Evolutionary conservation across 2,113 vertebrate species (phyloP).

Genomic region (Numida meleagris): DNA sequence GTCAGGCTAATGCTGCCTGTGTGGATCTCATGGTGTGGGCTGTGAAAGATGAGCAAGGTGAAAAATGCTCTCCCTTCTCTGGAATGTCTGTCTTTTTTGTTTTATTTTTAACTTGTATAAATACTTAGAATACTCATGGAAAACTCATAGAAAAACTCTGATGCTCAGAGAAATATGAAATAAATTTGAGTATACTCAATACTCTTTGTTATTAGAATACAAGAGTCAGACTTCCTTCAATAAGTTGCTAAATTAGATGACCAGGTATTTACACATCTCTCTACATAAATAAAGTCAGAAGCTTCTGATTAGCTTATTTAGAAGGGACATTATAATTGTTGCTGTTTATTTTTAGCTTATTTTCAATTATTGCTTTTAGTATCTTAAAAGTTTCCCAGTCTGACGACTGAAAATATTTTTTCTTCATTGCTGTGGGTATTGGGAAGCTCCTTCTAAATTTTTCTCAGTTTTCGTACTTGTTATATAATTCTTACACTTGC

Average conservation of each 20-base stretch:
- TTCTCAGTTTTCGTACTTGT: not conserved
- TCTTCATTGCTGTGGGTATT: not conserved
- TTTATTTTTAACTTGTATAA: not conserved
- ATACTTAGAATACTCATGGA: fast-evolving
- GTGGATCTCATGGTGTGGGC: conserved; percentile 99
- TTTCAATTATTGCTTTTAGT: not conserved
- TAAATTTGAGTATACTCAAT: not conserved
- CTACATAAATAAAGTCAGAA: not conserved
- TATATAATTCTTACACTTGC: not conserved
- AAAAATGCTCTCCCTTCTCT: not conserved
- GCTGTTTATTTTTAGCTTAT: not conserved
- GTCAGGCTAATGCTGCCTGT: conserved; percentile 95
- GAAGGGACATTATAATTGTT: not conserved
- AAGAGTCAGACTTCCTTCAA: not conserved
- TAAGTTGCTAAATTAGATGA: not conserved
- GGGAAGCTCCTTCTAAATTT: not conserved
- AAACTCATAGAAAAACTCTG: too few species aligned
- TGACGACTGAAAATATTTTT: not conserved
- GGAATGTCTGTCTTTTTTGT: not conserved
- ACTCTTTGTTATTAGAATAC: not conserved
- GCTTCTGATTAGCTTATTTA: not conserved
- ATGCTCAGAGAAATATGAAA: not conserved
- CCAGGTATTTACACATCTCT: not conserved
- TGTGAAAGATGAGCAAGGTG: conserved; percentile 96
- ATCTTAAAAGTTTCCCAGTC: not conserved